Base-by-base conservation (phyloP, 2,797 vertebrate genomes). In the Glossophaga mutica region DNA sequence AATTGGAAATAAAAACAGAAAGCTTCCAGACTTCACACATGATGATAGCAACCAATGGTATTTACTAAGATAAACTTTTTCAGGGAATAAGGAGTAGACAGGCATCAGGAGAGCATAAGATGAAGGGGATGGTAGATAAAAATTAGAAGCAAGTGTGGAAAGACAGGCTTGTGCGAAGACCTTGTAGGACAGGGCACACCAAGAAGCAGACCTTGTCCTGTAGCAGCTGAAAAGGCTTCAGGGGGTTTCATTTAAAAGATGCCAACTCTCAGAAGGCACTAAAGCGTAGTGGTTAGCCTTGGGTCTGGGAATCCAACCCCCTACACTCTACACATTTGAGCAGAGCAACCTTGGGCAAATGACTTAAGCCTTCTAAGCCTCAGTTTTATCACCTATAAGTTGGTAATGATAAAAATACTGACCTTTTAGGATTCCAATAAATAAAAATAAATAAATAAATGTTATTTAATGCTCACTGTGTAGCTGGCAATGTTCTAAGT, bases 1-100 rank as follows among this genome's bases (percentile, higher is more conserved):
- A 96, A 83, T 42, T 93, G 19, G 37, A 91, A 85, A 83, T 67
- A 88, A 90, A 70, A 37, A 70, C 0, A 87, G 87, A 94, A 94
- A 92, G n/a, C 83, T 84, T n/a, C 50, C 34, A 88, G 50, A 92
- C 92, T 22, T 86, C 37, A 84, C 19, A 29, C 26, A 12, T 62
- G 18, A 50, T 67, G 71, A 88, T n/a, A 90, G 78, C 74, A 91
- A 34, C 57, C 46, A 84, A 32, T 87, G 48, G 1, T 70, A 48
- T 52, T 74, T 90, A 34, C 8, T 21, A 29, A 21, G 21, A 37
- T 34, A 71, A 68, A 68, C 76, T 74, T 84, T 77, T 76, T 65
- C n/a, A 79, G 73, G 59, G 55, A 87, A 74, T 22, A 21, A 77
- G 50, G 15, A 70, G 32, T 71, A 68, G 79, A 37, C 65, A 68